phyloP scores from a whole-genome alignment of 2,797 vertebrate species.

The Oreonectes daqikongensis region DNA sequence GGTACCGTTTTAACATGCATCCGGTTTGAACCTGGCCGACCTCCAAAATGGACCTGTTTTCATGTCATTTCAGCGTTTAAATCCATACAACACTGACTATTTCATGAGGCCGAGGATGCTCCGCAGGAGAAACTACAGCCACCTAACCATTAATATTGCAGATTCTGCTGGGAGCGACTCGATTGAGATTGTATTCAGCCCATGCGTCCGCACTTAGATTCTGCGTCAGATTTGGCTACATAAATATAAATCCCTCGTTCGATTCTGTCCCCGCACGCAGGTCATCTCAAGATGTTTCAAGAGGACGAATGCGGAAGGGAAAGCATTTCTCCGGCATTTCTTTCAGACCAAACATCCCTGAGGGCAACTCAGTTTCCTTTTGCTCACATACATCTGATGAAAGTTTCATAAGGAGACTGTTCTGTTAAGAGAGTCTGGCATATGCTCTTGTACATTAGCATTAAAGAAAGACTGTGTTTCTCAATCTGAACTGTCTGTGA shows the following conservation, averaged over 20 bases:
- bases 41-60: slow-evolving; percentile 56
- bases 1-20: slow-evolving; percentile 52
- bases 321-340: slow-evolving; percentile 64
- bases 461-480: slow-evolving; percentile 54
- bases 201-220: slow-evolving; percentile 67
- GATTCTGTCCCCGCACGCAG: slow-evolving; percentile 60
- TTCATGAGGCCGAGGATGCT: slow-evolving; percentile 65
- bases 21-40: slow-evolving; percentile 60
- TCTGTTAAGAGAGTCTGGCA: slow-evolving; percentile 72
- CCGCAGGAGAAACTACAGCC: slow-evolving; percentile 57
- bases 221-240: slow-evolving; percentile 69
- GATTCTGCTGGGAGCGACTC: slow-evolving; percentile 64
- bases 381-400: slow-evolving; percentile 74
- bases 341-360: slow-evolving; percentile 59
- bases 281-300: slow-evolving; percentile 54
- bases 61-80: slow-evolving; percentile 57
- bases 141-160: slow-evolving; percentile 77
- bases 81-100: slow-evolving; percentile 69
- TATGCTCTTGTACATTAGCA: slow-evolving; percentile 64
- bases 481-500: slow-evolving; percentile 45
- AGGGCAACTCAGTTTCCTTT: slow-evolving; percentile 72
- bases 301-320: slow-evolving; percentile 42
- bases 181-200: slow-evolving; percentile 71
- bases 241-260: slow-evolving; percentile 69
- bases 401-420: slow-evolving; percentile 72